Base-by-base conservation (phyloP, 2,797 vertebrate genomes). In the Chiloscyllium punctatum region DNA sequence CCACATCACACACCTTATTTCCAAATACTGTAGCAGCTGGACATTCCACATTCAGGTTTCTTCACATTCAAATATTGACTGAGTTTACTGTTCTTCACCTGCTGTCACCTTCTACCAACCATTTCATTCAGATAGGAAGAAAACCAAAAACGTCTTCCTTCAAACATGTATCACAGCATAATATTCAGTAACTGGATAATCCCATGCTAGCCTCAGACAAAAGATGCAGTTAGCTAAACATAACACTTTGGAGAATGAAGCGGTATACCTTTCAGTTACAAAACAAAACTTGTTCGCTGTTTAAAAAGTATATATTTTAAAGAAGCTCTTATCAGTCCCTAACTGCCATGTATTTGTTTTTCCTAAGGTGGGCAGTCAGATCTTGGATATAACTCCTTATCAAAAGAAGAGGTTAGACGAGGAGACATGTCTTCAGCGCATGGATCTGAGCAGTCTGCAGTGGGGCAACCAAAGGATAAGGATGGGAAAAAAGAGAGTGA, bases 391-490 rank as follows among this genome's bases (percentile, higher is more conserved):
- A 98, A 98, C 97, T 98, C 98, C 66, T 97, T 99, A 95, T 98
- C 98, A 96, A 99, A 99, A 96, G 99, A 99, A 96, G 98, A 98
- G 97, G 97, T 98, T 96, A 98, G 97, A 96, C 97, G 98, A 97
- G 98, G 98, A 21, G 96, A 97, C 97, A 96, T 96, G 95, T 98
- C 94, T 95, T 95, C 71, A n/a, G 94, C 69, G 30, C 71, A 57
- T 74, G 94, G 72, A 53, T 48, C 94, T n/a, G 94, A 95, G 94
- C 94, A 95, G 48, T n/a, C 98, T 96, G 96, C 97, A 95, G 97
- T 97, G 96, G 98, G 98, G 96, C 97, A 97, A 79, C 97, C 97
- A 91, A 96, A 97, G 95, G 97, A 97, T 96, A 98, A 98, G 96
- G 98, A 98, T 96, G 98, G 98, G 97, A 98, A 97, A 96, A 98